These are phyloP conservation scores for Leuciscus waleckii DNA, from an alignment of 2,797 vertebrate species.

Conservation along the genomic window DNA sequence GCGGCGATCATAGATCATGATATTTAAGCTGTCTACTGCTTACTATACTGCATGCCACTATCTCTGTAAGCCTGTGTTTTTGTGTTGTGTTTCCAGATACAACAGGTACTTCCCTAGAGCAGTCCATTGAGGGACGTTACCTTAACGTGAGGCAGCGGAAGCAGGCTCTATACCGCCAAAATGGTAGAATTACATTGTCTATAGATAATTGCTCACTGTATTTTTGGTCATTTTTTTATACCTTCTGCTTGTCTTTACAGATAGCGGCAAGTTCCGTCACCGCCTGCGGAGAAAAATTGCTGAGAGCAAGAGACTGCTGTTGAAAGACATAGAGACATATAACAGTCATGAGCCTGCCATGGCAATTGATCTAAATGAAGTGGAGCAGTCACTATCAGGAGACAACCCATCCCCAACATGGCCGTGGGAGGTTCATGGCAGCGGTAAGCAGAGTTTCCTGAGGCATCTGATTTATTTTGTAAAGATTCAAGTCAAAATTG, in stretches of 20 bases:
- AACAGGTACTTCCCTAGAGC: not conserved
- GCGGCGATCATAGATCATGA: not conserved
- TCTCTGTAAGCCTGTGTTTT: not conserved
- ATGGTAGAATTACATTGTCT: not conserved
- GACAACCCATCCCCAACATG: not conserved
- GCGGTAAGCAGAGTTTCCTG: no score
- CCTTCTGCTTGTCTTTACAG: not conserved
- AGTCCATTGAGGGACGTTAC: slow-evolving; percentile 6
- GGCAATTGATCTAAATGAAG: not conserved
- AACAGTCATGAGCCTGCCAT: not conserved
- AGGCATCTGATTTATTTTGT: no score
- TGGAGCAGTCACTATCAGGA: slow-evolving; percentile 12
- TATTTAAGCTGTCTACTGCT: not conserved
- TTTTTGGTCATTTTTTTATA: not conserved
- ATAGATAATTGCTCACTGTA: not conserved
- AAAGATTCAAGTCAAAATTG: no score
- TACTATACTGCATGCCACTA: not conserved
- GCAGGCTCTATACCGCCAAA: not conserved
- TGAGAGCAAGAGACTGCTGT: slow-evolving; percentile 10
- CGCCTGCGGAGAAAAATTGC: slow-evolving; percentile 10
- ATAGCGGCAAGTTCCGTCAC: not conserved
- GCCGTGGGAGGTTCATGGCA: no score
- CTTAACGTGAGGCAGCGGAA: not conserved
- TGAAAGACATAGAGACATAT: slow-evolving; percentile 10
- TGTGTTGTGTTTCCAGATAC: slow-evolving; percentile 3